Conservation (phyloP, 2,888 invertebrate species). For the Eulithis testata region DNA sequence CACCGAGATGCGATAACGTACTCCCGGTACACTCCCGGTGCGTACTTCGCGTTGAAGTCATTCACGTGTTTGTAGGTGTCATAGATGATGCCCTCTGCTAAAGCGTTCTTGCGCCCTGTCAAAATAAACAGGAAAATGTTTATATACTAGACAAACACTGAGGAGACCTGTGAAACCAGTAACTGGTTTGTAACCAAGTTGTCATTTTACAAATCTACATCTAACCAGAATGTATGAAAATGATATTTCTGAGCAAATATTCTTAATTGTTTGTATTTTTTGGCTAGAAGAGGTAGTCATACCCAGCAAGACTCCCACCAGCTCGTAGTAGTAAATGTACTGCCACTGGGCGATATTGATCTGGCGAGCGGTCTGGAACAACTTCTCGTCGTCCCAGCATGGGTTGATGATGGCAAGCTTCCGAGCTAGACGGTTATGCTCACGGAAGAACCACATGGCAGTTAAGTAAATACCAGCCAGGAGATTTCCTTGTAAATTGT, state of each 20-base stretch:
- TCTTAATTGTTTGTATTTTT: no score
- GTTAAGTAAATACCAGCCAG: conserved; percentile 45
- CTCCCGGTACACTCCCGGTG: conserved; percentile 85
- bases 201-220: no score
- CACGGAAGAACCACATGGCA: conserved; percentile 74
- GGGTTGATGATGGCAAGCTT: conserved; percentile 86
- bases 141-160: no score
- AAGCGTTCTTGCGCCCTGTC: conserved; percentile 47
- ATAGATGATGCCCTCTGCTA: conserved; percentile 50
- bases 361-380: conserved; percentile 85
- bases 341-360: conserved; percentile 91
- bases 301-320: conserved; percentile 90
- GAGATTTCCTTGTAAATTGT: conserved; percentile 41
- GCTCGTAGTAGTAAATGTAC: conserved; percentile 92
- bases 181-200: no score
- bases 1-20: conserved; percentile 86
- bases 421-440: conserved; percentile 87
- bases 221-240: no score
- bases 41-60: conserved; percentile 85
- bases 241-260: no score
- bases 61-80: conserved; percentile 75
- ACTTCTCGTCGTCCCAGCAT: conserved; percentile 93
- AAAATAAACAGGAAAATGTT: background rate
- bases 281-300: conserved; percentile 60
- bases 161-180: no score